Base-by-base conservation (phyloP, 37 sponge, comb jelly and placozoan genomes). In the Spongilla lacustris region DNA sequence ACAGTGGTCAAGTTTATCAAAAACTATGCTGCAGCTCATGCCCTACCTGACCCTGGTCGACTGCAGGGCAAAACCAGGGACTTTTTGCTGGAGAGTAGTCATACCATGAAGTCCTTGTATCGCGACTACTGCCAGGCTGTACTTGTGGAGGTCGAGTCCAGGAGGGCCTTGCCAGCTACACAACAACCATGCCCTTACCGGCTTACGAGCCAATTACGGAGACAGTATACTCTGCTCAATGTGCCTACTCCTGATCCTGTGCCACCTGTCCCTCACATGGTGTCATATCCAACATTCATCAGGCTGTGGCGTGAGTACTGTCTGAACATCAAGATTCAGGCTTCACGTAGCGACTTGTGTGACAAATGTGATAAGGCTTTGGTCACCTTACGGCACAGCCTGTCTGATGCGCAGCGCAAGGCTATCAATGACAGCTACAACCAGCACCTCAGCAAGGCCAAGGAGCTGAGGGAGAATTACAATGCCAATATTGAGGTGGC, bases 361-460 rank as follows among this genome's bases (percentile, higher is more conserved):
- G 58, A 58, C 58, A 58, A 58, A 14, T 58, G 58, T 17, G 58
- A 58, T 17, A 58, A 17, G 58, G 19, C 58, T 58, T 58, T 58
- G 58, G 58, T 58, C 58, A 58, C 58, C 19, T 58, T 58, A 58
- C 58, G 58, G 11, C 58, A 58, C 19, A 58, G 58, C 58, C 58
- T 58, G 58, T 58, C 58, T 58, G 58, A 58, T 58, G 58, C 58
- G 21, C 58, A 58, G 58, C 58, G 58, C 19, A 58, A 58, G 58
- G 58, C 58, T 58, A 58, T 58, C 58, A 58, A 58, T 17, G 58
- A 58, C 11, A 58, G 58, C 58, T 58, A 58, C 58, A 58, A 58
- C 58, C 58, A 58, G 58, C 58, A 58, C 58, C 58, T 58, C 58
- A 58, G 58, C 58, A 58, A 58, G 58, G 58, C 58, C 58, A 58